A percentile compares a stretch with the other conserved stretches of the same genome.
Evolutionary conservation across 2,113 vertebrate genomes (phyloP).

Genomic region (Charadrius vociferus): DNA sequence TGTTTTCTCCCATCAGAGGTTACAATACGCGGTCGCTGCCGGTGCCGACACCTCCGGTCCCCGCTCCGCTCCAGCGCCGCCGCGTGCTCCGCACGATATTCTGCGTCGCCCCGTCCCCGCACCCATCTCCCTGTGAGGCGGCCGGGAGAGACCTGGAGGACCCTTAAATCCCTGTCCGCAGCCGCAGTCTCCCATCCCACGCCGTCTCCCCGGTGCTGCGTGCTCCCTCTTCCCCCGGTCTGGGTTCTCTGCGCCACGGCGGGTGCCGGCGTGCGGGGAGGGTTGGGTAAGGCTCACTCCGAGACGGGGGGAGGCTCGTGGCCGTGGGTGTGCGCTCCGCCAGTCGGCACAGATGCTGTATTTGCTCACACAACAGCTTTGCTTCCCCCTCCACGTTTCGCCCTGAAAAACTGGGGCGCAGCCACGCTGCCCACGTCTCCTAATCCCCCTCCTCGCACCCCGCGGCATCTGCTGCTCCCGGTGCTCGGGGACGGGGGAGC

Average conservation of each 20-base stretch:
- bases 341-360: slow-evolving; percentile 5
- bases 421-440: background rate
- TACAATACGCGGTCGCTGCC: accelerated
- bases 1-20: background rate
- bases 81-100: accelerated
- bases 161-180: accelerated
- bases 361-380: slow-evolving; percentile 8
- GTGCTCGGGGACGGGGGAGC: background rate
- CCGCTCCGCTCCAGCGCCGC: background rate
- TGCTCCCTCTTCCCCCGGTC: background rate
- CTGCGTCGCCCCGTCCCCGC: accelerated
- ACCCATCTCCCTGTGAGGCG: accelerated
- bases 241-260: background rate
- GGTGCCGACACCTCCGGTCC: background rate
- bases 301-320: background rate
- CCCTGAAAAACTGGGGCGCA: slow-evolving; percentile 24
- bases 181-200: accelerated
- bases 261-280: background rate
- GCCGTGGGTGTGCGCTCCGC: slow-evolving; percentile 12
- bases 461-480: background rate
- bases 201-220: background rate
- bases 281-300: background rate
- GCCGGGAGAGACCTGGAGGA: background rate
- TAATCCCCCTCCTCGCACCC: background rate
- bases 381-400: slow-evolving; percentile 5